phyloP scores from a whole-genome alignment of 2,113 vertebrate genomes.

The Platichthys flesus region DNA sequence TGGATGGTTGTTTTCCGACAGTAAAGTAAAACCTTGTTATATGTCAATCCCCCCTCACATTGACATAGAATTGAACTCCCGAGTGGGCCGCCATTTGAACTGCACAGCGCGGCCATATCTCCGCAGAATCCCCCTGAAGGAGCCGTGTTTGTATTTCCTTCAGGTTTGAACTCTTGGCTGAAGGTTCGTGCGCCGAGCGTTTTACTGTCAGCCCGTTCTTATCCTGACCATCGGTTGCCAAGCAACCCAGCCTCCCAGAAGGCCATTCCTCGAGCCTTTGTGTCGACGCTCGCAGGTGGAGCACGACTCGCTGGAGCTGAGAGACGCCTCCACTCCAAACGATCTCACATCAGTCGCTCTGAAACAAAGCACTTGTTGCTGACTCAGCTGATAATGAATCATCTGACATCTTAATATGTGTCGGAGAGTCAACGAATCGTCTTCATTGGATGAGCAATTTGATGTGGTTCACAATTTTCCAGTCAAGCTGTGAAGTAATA shows the following conservation, averaged over 20 bases:
- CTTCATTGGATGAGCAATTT: not conserved
- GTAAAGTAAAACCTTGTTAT: conserved; percentile 13
- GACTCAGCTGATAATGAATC: conserved; percentile 53
- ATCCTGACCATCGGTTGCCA: conserved; percentile 80
- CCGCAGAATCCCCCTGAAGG: conserved; percentile 54
- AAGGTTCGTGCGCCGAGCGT: conserved; percentile 73
- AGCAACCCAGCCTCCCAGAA: conserved; percentile 81
- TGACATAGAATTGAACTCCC: conserved; percentile 33
- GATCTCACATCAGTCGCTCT: conserved; percentile 33
- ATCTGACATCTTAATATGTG: conserved; percentile 29
- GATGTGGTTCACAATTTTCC: not conserved
- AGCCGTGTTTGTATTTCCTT: conserved; percentile 67
- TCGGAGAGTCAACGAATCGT: not conserved
- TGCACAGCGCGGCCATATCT: conserved; percentile 45
- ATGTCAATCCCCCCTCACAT: conserved; percentile 24
- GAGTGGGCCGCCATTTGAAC: conserved; percentile 64
- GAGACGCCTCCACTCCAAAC: conserved; percentile 47
- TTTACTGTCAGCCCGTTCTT: conserved; percentile 64
- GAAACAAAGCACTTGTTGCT: conserved; percentile 56
- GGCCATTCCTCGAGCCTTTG: conserved; percentile 74
- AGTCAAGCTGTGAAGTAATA: no score
- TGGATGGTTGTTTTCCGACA: not conserved
- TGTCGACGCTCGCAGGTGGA: conserved; percentile 56
- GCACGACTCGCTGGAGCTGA: conserved; percentile 59
- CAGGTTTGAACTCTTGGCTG: conserved; percentile 73